Conservation (phyloP, 2,888 invertebrate species). For the Synergus japonicus region DNA sequence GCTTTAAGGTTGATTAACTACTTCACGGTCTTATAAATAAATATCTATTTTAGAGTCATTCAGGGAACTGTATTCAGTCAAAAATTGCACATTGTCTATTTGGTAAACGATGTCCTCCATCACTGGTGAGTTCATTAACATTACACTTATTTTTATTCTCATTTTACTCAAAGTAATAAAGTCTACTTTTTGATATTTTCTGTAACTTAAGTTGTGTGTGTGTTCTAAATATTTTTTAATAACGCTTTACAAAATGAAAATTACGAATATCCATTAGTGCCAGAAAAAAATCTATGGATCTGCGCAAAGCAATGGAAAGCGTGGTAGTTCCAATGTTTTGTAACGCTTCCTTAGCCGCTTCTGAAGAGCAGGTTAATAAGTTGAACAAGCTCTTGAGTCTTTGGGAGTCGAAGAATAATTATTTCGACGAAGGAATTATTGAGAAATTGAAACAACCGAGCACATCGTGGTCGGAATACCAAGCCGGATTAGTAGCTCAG, state of each 20-base stretch:
- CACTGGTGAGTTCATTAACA: slow-evolving; percentile 88
- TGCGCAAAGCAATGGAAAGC: slow-evolving; percentile 95
- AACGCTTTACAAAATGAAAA: slow-evolving; percentile 30
- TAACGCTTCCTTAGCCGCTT: slow-evolving; percentile 89
- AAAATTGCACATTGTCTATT: slow-evolving; percentile 97
- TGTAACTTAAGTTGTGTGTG: slow-evolving; percentile 3
- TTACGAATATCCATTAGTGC: slow-evolving; percentile 81
- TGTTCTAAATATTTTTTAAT: slow-evolving; percentile 18
- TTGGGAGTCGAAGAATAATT: slow-evolving; percentile 98
- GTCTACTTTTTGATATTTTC: slow-evolving; percentile 38
- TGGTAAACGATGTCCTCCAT: slow-evolving; percentile 98
- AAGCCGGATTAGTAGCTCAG: slow-evolving; percentile 89
- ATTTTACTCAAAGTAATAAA: slow-evolving; percentile 28
- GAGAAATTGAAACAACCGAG: slow-evolving; percentile 92
- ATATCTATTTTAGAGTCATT: slow-evolving; percentile 80
- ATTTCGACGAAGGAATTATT: slow-evolving; percentile 89
- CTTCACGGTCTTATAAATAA: not conserved
- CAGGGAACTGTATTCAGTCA: slow-evolving; percentile 89
- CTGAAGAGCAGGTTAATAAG: slow-evolving; percentile 93
- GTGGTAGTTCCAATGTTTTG: slow-evolving; percentile 99
- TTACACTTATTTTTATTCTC: not conserved
- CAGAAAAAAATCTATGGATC: slow-evolving; percentile 95
- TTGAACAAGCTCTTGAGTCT: slow-evolving; percentile 94
- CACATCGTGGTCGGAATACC: slow-evolving; percentile 92
- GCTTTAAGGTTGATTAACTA: too few relatives aligned